Evolutionary conservation across 2,888 invertebrate genomes (phyloP).

Genomic region (Odontocolon sp.): DNA sequence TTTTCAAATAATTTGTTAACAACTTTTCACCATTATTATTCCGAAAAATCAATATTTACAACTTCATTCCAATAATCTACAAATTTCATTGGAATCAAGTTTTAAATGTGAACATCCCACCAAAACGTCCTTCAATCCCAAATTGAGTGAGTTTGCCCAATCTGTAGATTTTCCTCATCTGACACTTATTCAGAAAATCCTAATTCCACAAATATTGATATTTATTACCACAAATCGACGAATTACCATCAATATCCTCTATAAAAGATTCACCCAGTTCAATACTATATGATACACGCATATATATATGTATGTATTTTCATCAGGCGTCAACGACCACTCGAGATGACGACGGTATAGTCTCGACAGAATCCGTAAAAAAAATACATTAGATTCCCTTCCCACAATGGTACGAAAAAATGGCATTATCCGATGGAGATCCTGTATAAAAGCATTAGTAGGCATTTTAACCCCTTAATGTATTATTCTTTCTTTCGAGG

Average conservation of each 20-base stretch:
- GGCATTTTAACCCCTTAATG: slow-evolving; percentile 79
- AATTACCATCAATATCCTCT: no score
- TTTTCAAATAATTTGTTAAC: no score
- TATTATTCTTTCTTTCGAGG: slow-evolving; percentile 76
- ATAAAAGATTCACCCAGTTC: no score
- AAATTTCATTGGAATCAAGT: no score
- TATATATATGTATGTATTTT: slow-evolving; percentile 9
- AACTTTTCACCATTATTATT: background rate
- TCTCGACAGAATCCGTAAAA: slow-evolving; percentile 58
- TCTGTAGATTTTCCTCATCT: no score
- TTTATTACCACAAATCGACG: no score
- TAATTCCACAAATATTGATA: no score
- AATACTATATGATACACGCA: background rate
- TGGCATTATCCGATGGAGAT: slow-evolving; percentile 70
- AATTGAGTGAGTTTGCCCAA: no score
- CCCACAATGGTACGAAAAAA: slow-evolving; percentile 70
- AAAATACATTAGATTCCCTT: slow-evolving; percentile 74
- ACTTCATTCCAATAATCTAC: no score
- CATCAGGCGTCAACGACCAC: slow-evolving; percentile 41
- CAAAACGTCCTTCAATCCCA: no score
- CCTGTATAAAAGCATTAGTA: slow-evolving; percentile 76
- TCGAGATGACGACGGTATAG: slow-evolving; percentile 57
- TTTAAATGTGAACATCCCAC: no score
- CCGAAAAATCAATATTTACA: background rate
- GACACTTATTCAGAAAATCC: no score